Evolutionary conservation across 2,888 invertebrate genomes (phyloP).

Genomic region (Hedya salicella): DNA sequence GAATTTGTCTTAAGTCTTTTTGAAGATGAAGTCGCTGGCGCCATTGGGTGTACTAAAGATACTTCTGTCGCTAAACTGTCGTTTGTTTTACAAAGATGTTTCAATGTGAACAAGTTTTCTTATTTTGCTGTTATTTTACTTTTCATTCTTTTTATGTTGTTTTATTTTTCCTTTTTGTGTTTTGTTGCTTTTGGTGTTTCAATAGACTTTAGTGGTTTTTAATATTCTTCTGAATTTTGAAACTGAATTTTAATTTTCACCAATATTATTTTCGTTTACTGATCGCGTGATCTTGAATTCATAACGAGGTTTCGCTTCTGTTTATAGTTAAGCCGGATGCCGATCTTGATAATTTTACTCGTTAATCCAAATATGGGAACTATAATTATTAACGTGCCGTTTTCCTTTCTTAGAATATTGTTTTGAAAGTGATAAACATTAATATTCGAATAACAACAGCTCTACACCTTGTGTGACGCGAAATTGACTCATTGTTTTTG

Average conservation of each 20-base stretch:
- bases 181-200: background rate
- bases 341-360: constrained; percentile 34
- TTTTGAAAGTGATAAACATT: background rate
- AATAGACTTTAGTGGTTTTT: background rate
- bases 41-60: constrained; percentile 35
- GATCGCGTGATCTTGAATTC: background rate
- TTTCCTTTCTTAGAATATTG: constrained; percentile 10
- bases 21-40: background rate
- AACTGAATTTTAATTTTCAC: no score
- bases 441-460: no score
- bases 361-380: constrained; percentile 22
- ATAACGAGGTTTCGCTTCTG: constrained; percentile 22
- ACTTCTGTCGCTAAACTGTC: constrained; percentile 40
- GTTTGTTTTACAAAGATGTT: constrained; percentile 7
- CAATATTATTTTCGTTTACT: background rate
- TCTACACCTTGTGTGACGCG: no score
- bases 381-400: background rate
- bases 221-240: no score
- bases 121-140: no score
- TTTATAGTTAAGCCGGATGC: constrained; percentile 19
- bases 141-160: no score
- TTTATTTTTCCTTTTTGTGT: background rate
- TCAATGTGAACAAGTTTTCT: background rate
- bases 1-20: constrained; percentile 23
- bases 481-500: no score